A percentile compares a stretch with the other conserved stretches of the same genome.
These are phyloP conservation scores for Drosophila albomicans DNA, from an alignment of 1,140 invertebrate genomes.

Conservation along the genomic window DNA sequence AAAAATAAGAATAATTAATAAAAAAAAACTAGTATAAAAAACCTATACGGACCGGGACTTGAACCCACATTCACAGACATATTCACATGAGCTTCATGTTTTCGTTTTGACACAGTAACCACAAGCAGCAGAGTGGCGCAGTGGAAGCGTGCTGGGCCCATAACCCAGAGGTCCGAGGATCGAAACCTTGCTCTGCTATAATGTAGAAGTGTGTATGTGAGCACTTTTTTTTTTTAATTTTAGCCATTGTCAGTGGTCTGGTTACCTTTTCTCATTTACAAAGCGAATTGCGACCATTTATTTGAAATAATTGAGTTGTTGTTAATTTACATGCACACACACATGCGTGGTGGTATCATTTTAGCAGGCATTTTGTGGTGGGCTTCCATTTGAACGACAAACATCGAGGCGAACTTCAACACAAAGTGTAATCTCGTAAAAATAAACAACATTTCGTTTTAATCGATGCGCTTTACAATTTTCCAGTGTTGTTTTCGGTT, in stretches of 20 bases:
- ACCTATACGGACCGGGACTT: constrained; percentile 95
- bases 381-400: constrained; percentile 24
- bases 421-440: constrained; percentile 40
- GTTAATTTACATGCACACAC: constrained; percentile 32
- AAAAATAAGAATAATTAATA: not conserved
- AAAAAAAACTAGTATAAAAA: not conserved
- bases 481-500: constrained; percentile 16
- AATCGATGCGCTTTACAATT: constrained; percentile 34
- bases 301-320: constrained; percentile 62
- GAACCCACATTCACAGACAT: constrained; percentile 98
- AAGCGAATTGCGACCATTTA: constrained; percentile 37
- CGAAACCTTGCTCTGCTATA: constrained; percentile 96
- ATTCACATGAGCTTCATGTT: constrained; percentile 88
- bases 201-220: not conserved
- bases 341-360: constrained; percentile 19
- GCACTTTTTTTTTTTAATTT: constrained; percentile 8
- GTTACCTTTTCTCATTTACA: constrained; percentile 29
- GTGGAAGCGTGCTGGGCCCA: constrained; percentile 99
- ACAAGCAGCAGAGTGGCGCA: constrained; percentile 95
- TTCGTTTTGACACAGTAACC: not conserved
- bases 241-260: constrained; percentile 38
- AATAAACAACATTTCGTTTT: constrained; percentile 50
- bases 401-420: constrained; percentile 6
- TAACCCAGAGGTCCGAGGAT: constrained; percentile 99
- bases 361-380: constrained; percentile 36